These are phyloP conservation scores for Drusus annulatus DNA, from an alignment of 1,140 invertebrate genomes.

Conservation along the genomic window DNA sequence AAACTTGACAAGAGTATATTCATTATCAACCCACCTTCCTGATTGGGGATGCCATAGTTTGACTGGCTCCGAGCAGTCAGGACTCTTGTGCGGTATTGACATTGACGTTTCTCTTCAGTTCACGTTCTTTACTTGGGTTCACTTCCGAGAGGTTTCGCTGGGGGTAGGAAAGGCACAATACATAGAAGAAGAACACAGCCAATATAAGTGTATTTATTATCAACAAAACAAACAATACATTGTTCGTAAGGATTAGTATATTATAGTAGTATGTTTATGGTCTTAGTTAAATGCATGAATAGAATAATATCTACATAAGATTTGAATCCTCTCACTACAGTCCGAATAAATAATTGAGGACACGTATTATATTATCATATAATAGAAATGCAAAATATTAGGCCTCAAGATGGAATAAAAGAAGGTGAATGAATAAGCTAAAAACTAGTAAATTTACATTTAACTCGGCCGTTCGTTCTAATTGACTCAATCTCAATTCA, in stretches of 20 bases:
- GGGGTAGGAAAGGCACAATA: not conserved
- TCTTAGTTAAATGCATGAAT: constrained; percentile 53
- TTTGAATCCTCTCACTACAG: constrained; percentile 45
- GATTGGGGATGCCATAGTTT: too few relatives aligned
- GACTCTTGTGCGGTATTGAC: too few relatives aligned
- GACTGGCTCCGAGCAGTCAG: too few relatives aligned
- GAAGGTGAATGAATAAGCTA: constrained; percentile 49
- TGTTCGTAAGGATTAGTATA: constrained; percentile 51
- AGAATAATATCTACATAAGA: constrained; percentile 57
- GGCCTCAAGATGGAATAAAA: constrained; percentile 48
- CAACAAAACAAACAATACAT: constrained; percentile 59
- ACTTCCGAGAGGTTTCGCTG: too few relatives aligned
- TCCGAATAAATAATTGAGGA: constrained; percentile 41
- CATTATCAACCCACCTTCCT: too few relatives aligned
- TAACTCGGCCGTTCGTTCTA: constrained; percentile 53
- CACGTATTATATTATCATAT: constrained; percentile 28
- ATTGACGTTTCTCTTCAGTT: too few relatives aligned
- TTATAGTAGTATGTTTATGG: constrained; percentile 29
- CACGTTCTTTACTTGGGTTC: too few relatives aligned
- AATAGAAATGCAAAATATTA: constrained; percentile 56
- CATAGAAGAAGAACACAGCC: constrained; percentile 29
- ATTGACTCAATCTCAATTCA: constrained; percentile 55
- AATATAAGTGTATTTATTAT: constrained; percentile 59
- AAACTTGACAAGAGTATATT: too few relatives aligned
- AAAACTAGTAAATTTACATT: constrained; percentile 54